Conservation (phyloP, 2,888 invertebrate genomes). For the Bruchidius siliquastri region DNA sequence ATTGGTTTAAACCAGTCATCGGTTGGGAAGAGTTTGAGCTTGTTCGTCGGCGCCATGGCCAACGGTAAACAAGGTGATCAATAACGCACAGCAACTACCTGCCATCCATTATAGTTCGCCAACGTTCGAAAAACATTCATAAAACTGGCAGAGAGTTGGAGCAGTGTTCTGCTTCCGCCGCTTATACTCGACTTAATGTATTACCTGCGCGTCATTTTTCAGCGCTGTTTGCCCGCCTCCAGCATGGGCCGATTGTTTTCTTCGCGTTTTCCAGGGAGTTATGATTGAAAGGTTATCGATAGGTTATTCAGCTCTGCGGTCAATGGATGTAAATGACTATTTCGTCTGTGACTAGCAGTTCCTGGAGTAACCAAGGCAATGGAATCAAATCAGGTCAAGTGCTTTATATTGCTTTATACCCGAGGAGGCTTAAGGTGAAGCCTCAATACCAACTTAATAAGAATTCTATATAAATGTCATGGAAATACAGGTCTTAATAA, state of each 20-base stretch:
- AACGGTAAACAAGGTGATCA: not conserved
- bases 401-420: too few species aligned
- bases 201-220: not conserved
- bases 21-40: not conserved
- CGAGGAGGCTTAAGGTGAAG: too few species aligned
- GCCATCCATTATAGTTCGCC: not conserved
- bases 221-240: not conserved
- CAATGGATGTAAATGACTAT: too few species aligned
- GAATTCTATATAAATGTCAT: too few species aligned
- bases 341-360: too few species aligned
- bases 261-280: not conserved
- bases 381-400: too few species aligned
- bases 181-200: not conserved
- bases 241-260: not conserved
- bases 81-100: not conserved
- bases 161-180: not conserved
- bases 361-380: too few species aligned
- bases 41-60: not conserved
- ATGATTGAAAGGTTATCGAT: not conserved
- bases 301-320: not conserved
- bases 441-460: too few species aligned
- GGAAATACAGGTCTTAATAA: too few species aligned
- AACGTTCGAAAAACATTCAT: not conserved
- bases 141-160: not conserved
- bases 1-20: not conserved